Conservation (phyloP, 2,888 invertebrate species). For the Dasypogon diadema region DNA sequence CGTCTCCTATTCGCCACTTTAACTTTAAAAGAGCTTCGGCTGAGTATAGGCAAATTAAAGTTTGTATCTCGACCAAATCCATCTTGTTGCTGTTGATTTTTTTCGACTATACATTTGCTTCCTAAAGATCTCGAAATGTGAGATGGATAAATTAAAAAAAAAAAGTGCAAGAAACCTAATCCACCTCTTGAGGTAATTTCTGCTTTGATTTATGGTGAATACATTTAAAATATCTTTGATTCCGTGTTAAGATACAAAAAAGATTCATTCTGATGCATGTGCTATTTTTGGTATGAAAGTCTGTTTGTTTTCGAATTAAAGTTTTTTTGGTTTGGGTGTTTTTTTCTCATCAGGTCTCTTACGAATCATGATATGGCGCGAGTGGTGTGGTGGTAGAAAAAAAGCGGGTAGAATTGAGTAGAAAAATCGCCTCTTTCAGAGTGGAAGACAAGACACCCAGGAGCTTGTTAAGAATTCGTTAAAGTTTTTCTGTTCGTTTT, state of each 20-base stretch:
- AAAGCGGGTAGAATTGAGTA: constrained; percentile 41
- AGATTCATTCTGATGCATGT: constrained; percentile 42
- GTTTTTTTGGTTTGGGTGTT: constrained; percentile 34
- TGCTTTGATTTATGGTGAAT: constrained; percentile 49
- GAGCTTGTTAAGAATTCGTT: constrained; percentile 52
- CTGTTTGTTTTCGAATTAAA: constrained; percentile 48
- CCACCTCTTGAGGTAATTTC: constrained; percentile 37
- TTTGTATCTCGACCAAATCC: constrained; percentile 13
- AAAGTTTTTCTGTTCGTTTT: constrained; percentile 48
- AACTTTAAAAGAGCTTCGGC: constrained; percentile 15
- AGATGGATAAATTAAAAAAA: neutral
- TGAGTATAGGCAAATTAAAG: constrained; percentile 13
- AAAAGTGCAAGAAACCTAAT: constrained; percentile 3
- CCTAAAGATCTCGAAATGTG: neutral
- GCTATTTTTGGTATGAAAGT: constrained; percentile 30
- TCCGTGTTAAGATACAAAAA: constrained; percentile 45
- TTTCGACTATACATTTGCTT: neutral
- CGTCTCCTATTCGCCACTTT: constrained; percentile 36
- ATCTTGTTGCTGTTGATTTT: constrained; percentile 27
- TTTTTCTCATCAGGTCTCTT: constrained; percentile 19
- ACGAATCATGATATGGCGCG: constrained; percentile 23
- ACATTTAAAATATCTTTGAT: constrained; percentile 50
- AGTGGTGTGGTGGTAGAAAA: constrained; percentile 13
- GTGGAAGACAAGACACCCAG: constrained; percentile 51
- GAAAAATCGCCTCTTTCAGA: constrained; percentile 51